These are phyloP conservation scores for Campoplex capitator DNA, from an alignment of 2,888 invertebrate species.

Conservation along the genomic window DNA sequence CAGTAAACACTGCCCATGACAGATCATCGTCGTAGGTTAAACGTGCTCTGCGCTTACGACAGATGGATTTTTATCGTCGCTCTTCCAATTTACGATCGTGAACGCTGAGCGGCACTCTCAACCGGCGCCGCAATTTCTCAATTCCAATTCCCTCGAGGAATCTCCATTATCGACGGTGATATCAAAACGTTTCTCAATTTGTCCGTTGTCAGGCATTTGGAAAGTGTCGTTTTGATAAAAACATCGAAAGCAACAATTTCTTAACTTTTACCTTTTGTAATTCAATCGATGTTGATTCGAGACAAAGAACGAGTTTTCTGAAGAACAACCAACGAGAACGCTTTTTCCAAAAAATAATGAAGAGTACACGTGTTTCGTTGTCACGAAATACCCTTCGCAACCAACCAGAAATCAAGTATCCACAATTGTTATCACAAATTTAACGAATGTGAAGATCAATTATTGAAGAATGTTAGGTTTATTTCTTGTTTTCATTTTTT, in stretches of 20 bases:
- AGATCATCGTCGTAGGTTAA: neutral
- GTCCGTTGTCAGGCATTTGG: neutral
- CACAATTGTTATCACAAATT: neutral
- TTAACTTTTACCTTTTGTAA: conserved; percentile 12
- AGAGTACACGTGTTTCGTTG: neutral
- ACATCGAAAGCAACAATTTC: neutral
- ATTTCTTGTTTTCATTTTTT: no score
- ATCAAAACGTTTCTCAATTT: neutral
- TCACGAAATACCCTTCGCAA: neutral
- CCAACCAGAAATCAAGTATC: neutral
- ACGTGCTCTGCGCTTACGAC: neutral
- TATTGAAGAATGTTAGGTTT: no score
- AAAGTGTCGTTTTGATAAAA: no score
- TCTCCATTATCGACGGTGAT: conserved; percentile 29
- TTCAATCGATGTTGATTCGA: conserved; percentile 1
- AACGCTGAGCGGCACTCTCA: neutral
- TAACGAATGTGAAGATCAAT: no score
- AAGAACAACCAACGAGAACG: no score
- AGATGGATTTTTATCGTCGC: neutral
- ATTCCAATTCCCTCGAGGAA: neutral
- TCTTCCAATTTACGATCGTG: conserved; percentile 13
- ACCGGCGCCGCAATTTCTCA: neutral
- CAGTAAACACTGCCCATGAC: neutral
- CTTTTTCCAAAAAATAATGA: neutral
- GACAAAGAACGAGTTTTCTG: neutral